Evolutionary conservation across 2,888 invertebrate species (phyloP).

Genomic region (Bursaphelenchus okinawaensis): DNA sequence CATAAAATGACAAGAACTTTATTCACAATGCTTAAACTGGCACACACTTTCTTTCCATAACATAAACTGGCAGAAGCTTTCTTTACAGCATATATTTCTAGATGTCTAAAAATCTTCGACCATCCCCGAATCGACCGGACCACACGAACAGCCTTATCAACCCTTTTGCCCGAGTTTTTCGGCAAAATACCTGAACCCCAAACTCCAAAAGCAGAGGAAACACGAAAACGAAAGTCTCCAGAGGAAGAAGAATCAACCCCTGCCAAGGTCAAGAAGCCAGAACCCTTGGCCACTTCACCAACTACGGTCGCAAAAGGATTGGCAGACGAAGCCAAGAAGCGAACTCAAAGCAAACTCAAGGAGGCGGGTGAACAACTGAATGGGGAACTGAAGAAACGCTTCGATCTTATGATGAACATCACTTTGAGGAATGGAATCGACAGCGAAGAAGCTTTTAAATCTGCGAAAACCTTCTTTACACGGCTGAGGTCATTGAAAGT

Average conservation of each 20-base stretch:
- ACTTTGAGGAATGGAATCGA: background rate
- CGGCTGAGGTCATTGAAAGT: background rate
- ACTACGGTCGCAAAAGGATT: background rate
- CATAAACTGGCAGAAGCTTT: no score
- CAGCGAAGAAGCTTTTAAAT: background rate
- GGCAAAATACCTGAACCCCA: background rate
- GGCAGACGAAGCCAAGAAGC: background rate
- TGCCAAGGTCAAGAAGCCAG: background rate
- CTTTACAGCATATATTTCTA: no score
- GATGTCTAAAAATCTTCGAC: background rate
- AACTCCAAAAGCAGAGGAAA: background rate
- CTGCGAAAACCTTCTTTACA: background rate
- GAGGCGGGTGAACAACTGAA: background rate
- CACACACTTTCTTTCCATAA: no score
- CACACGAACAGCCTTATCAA: background rate
- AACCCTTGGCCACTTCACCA: background rate
- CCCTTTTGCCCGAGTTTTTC: background rate
- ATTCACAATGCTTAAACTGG: no score
- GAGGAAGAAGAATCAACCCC: background rate
- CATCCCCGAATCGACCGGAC: background rate
- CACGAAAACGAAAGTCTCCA: background rate
- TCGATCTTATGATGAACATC: background rate
- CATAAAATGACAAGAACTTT: no score
- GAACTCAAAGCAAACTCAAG: background rate
- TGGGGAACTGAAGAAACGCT: background rate